Evolutionary conservation across 2,888 invertebrate species (phyloP).

Genomic region (Caprella mutica): DNA sequence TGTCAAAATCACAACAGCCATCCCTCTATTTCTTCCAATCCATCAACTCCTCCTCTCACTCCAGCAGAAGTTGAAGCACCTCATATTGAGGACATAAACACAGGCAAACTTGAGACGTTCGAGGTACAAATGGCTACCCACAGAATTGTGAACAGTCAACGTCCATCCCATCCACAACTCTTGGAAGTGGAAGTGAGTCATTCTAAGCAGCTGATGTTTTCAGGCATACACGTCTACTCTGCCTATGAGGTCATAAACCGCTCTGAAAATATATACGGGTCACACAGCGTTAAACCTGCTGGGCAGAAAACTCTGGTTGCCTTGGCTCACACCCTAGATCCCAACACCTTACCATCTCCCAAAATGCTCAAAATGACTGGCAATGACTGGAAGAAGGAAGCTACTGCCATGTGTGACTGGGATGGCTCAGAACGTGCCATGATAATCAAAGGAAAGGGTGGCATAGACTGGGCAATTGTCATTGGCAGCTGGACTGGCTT

Average conservation of each 20-base stretch:
- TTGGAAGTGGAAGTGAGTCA: slow-evolving; percentile 30
- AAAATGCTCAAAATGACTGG: slow-evolving; percentile 8
- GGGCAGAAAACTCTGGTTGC: slow-evolving; percentile 8
- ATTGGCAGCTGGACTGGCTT: slow-evolving; percentile 27
- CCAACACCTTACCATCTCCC: slow-evolving; percentile 27
- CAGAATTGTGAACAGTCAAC: slow-evolving; percentile 25
- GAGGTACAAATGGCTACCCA: slow-evolving; percentile 2
- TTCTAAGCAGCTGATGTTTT: slow-evolving; percentile 24
- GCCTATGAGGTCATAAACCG: background rate
- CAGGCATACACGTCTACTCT: slow-evolving; percentile 21
- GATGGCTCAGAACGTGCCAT: slow-evolving; percentile 25
- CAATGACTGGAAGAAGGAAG: background rate
- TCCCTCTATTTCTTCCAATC: background rate
- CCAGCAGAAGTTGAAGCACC: background rate
- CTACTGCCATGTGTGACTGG: slow-evolving; percentile 15
- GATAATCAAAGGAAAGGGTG: slow-evolving; percentile 21
- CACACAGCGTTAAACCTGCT: background rate
- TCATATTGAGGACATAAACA: background rate
- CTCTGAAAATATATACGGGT: background rate
- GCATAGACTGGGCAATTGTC: slow-evolving; percentile 26
- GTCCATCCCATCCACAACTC: slow-evolving; percentile 24
- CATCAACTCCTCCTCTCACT: background rate
- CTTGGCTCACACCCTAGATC: slow-evolving; percentile 25
- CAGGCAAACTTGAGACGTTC: background rate
- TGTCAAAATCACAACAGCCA: background rate